phyloP scores from a whole-genome alignment of 2,113 vertebrate species.

The Erythrolamprus reginae region DNA sequence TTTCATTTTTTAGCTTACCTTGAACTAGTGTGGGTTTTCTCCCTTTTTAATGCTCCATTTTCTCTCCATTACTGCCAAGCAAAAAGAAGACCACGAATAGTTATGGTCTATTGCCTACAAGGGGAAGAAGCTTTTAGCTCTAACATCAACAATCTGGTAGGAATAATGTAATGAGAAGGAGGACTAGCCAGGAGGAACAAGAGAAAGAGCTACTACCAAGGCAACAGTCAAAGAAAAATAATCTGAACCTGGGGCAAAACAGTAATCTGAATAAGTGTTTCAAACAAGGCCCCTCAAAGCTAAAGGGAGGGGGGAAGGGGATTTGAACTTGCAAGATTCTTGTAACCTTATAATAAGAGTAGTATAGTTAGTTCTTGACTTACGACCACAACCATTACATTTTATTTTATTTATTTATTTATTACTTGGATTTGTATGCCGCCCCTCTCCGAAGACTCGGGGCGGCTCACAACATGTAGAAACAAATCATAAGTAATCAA shows the following conservation, averaged over 20 bases:
- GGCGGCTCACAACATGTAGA: too few species aligned
- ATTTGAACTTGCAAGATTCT: not conserved
- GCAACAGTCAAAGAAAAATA: not conserved
- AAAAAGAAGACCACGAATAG: conserved; percentile 38
- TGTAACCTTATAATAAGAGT: not conserved
- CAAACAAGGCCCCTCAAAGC: not conserved
- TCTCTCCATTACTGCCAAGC: conserved; percentile 39
- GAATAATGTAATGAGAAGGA: not conserved
- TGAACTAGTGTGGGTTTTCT: conserved; percentile 12
- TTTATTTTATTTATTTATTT: too few species aligned
- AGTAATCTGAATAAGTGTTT: not conserved
- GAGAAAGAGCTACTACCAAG: not conserved
- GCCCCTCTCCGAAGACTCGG: too few species aligned
- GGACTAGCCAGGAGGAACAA: not conserved
- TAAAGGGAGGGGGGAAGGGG: not conserved
- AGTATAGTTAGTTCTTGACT: not conserved
- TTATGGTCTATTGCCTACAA: conserved; percentile 28
- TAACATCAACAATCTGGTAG: conserved; percentile 36
- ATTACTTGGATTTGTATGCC: too few species aligned
- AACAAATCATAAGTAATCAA: too few species aligned
- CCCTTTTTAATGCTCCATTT: conserved; percentile 44
- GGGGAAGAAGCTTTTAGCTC: not conserved
- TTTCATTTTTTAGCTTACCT: conserved; percentile 47
- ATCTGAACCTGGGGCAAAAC: not conserved
- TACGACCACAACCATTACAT: not conserved